phyloP scores from a whole-genome alignment of 2,797 vertebrate genomes.

The Botia almorhae region DNA sequence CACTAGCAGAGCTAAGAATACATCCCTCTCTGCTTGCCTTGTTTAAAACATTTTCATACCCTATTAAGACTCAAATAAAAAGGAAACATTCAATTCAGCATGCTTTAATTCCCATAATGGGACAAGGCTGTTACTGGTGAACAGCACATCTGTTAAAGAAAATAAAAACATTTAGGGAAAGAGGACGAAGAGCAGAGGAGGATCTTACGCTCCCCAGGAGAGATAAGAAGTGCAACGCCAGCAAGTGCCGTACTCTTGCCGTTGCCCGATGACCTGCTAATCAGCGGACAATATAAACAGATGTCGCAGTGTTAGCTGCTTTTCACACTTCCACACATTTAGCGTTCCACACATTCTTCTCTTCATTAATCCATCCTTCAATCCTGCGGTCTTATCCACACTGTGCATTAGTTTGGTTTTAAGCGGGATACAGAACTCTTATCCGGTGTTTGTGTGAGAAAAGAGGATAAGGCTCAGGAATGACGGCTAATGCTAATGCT shows the following conservation, averaged over 20 bases:
- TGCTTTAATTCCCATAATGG: slow-evolving; percentile 64
- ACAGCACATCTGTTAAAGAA: slow-evolving; percentile 65
- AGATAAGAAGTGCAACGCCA: slow-evolving; percentile 62
- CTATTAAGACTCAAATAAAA: slow-evolving; percentile 62
- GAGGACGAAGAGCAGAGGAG: slow-evolving; percentile 29
- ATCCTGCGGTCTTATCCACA: slow-evolving; percentile 73
- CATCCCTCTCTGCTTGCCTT: slow-evolving; percentile 53
- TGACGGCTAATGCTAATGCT: slow-evolving; percentile 55
- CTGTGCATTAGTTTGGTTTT: slow-evolving; percentile 75
- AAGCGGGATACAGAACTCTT: slow-evolving; percentile 80
- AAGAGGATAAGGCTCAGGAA: slow-evolving; percentile 78
- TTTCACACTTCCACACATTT: slow-evolving; percentile 76
- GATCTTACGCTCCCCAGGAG: slow-evolving; percentile 50
- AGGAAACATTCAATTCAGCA: slow-evolving; percentile 56
- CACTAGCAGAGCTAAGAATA: slow-evolving; percentile 17
- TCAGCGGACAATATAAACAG: slow-evolving; percentile 75
- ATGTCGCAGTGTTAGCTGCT: slow-evolving; percentile 61
- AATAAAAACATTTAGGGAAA: slow-evolving; percentile 62
- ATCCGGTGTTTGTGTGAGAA: slow-evolving; percentile 78
- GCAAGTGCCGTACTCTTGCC: slow-evolving; percentile 72
- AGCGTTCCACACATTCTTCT: slow-evolving; percentile 66
- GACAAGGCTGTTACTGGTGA: slow-evolving; percentile 64
- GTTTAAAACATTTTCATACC: slow-evolving; percentile 49
- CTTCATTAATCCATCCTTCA: slow-evolving; percentile 79
- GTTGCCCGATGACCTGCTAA: slow-evolving; percentile 76